phyloP scores from a whole-genome alignment of 2,113 vertebrate species.

The Pangasianodon hypophthalmus region DNA sequence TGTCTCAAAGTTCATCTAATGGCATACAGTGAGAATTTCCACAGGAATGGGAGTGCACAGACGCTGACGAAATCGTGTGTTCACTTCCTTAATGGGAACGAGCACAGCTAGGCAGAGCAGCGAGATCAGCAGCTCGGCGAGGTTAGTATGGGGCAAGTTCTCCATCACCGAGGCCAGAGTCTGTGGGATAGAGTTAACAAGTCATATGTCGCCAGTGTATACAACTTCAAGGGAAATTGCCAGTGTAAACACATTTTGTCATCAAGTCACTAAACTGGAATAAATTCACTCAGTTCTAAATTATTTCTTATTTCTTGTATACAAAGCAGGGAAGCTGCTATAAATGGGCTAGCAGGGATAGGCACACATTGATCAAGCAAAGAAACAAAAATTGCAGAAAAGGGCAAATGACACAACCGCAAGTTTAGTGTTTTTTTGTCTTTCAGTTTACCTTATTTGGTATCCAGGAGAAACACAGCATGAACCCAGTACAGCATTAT shows the following conservation, averaged over 20 bases:
- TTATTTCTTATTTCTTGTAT: no score
- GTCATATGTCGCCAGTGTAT: not conserved
- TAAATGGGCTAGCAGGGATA: not conserved
- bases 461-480: not conserved
- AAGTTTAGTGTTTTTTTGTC: not conserved
- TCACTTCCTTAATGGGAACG: slow-evolving; percentile 87
- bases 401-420: not conserved
- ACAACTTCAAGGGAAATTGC: not conserved
- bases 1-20: not conserved
- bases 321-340: not conserved
- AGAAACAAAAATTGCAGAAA: not conserved
- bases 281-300: not conserved
- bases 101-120: slow-evolving; percentile 81
- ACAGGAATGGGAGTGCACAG: slow-evolving; percentile 85
- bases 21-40: slow-evolving; percentile 84
- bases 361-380: not conserved
- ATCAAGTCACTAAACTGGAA: not conserved
- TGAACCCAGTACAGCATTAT: not conserved
- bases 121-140: slow-evolving; percentile 83
- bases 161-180: slow-evolving; percentile 82
- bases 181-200: slow-evolving; percentile 64
- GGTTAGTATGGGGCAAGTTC: slow-evolving; percentile 80
- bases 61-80: slow-evolving; percentile 79
- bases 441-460: not conserved
- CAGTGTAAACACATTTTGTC: slow-evolving; percentile 3